Conservation (phyloP, 1,140 invertebrate genomes). For the Leptonema lineaticorne region DNA sequence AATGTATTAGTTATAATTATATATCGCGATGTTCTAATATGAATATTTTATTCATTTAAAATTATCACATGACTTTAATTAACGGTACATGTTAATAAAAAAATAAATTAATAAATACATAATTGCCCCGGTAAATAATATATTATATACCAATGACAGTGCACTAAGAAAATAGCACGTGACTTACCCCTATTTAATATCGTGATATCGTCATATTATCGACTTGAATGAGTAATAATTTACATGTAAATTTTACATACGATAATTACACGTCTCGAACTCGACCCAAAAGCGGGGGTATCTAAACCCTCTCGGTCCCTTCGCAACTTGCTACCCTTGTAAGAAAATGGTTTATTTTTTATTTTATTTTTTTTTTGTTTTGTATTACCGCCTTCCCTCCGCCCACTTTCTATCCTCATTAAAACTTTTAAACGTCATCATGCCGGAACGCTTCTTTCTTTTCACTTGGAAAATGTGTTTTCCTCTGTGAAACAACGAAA, state of each 20-base stretch:
- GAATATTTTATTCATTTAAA: no score
- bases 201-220: conserved; percentile 29
- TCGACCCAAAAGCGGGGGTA: not conserved
- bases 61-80: no score
- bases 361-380: no score
- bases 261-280: conserved; percentile 30
- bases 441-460: not conserved
- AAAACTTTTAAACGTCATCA: conserved; percentile 37
- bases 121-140: not conserved
- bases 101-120: no score
- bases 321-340: no score
- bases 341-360: no score
- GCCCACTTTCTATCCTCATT: no score
- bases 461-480: conserved; percentile 31
- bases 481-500: conserved; percentile 21
- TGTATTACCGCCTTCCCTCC: no score
- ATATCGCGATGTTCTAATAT: no score
- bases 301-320: not conserved
- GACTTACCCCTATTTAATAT: not conserved
- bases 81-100: no score
- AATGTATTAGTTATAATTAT: no score
- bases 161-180: not conserved
- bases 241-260: conserved; percentile 37
- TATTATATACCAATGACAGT: not conserved
- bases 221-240: conserved; percentile 31